These are phyloP conservation scores for Helobdella robusta DNA, from an alignment of 2,888 invertebrate species.

Conservation along the genomic window DNA sequence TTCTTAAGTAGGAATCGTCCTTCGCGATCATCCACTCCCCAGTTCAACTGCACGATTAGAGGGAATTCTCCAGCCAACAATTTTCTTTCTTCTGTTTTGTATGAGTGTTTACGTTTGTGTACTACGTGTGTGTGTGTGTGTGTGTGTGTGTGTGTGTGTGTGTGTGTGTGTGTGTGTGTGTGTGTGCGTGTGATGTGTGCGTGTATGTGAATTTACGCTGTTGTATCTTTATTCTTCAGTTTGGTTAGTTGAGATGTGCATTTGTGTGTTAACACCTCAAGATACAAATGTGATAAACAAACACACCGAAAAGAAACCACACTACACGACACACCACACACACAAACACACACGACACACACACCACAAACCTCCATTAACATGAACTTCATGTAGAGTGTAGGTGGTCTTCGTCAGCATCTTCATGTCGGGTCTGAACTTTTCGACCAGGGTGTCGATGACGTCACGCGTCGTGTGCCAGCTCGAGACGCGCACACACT, in stretches of 20 bases:
- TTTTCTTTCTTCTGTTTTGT: conserved; percentile 76
- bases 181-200: no score
- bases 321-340: neutral
- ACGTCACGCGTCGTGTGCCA: conserved; percentile 92
- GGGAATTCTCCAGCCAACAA: conserved; percentile 86
- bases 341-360: neutral
- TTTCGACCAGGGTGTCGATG: conserved; percentile 89
- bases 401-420: conserved; percentile 61
- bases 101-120: no score
- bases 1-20: conserved; percentile 84
- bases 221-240: no score
- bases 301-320: no score
- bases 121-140: no score
- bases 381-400: conserved; percentile 61
- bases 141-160: no score
- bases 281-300: no score
- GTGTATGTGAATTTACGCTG: no score
- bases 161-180: no score
- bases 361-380: conserved; percentile 58
- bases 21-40: conserved; percentile 97
- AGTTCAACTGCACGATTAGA: conserved; percentile 88
- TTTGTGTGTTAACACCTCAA: no score
- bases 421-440: conserved; percentile 97
- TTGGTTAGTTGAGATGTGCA: no score
- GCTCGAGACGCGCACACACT: conserved; percentile 93